Conservation (phyloP, 2,888 invertebrate genomes). For the Lepidochrysops patricia region DNA sequence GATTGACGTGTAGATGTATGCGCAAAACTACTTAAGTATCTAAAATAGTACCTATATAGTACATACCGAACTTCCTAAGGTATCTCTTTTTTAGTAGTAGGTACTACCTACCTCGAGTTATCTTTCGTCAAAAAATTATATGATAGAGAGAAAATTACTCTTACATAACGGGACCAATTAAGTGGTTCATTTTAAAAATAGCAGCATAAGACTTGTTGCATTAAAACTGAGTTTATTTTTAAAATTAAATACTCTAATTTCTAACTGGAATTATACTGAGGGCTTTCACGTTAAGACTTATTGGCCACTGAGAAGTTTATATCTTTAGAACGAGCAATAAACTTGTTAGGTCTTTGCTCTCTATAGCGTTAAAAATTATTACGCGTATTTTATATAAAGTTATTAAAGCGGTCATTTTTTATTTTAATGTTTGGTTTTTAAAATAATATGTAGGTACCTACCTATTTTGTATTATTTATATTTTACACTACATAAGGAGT, state of each 20-base stretch:
- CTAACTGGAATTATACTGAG: not conserved
- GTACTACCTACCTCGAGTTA: too few species aligned
- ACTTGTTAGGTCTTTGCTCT: not conserved
- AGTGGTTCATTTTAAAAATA: not conserved
- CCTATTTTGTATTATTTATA: too few species aligned
- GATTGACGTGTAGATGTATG: too few species aligned
- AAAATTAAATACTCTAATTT: not conserved
- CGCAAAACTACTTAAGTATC: too few species aligned
- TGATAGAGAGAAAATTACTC: too few species aligned
- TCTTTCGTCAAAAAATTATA: too few species aligned
- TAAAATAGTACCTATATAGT: too few species aligned
- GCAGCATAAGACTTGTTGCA: not conserved
- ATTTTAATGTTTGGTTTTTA: not conserved
- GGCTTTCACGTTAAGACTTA: not conserved
- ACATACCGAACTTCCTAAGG: too few species aligned
- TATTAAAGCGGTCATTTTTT: not conserved
- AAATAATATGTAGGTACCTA: too few species aligned
- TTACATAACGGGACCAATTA: too few species aligned
- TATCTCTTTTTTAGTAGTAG: too few species aligned
- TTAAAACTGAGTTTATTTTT: not conserved
- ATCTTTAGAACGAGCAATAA: conserved; percentile 4
- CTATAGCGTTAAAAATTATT: not conserved
- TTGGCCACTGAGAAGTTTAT: not conserved
- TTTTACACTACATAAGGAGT: too few species aligned
- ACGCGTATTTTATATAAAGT: not conserved